A percentile compares a stretch with the other conserved stretches of the same genome.
phyloP scores from a whole-genome alignment of 64 coral and sea anemone genomes.

The Catalaphyllia jardinei region DNA sequence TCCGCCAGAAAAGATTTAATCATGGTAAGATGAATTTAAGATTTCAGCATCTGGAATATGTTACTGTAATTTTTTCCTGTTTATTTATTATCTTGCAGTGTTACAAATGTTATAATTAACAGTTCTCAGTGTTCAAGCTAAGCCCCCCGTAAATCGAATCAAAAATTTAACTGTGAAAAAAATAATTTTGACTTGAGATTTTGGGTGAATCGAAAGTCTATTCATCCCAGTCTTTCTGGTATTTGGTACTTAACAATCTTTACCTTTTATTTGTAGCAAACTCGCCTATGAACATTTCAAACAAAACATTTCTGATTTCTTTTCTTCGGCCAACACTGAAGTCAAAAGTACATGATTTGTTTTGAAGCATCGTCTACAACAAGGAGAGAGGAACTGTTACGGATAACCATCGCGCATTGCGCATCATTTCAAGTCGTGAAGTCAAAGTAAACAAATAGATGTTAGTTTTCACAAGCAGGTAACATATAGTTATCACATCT shows the following conservation, averaged over 20 bases:
- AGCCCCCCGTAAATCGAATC: background rate
- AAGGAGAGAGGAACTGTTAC: background rate
- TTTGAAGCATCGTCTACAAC: background rate
- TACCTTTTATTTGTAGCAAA: too few relatives aligned
- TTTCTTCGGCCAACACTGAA: background rate
- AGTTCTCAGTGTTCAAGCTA: background rate
- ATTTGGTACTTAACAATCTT: background rate
- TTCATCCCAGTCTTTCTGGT: background rate
- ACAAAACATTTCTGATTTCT: too few relatives aligned
- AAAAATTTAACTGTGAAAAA: background rate
- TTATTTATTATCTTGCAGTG: background rate
- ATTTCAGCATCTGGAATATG: background rate
- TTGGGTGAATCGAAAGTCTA: background rate
- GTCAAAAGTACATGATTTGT: background rate
- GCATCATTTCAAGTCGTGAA: too few relatives aligned
- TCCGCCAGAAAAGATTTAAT: background rate
- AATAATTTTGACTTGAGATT: background rate
- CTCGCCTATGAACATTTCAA: too few relatives aligned
- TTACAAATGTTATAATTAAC: background rate
- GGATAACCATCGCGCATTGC: background rate
- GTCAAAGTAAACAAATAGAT: too few relatives aligned
- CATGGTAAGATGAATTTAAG: background rate
- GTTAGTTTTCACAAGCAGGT: too few relatives aligned
- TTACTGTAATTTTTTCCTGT: background rate
- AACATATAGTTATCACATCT: too few relatives aligned